A percentile compares a stretch with the other conserved stretches of the same genome.
These are phyloP conservation scores for Synodontis membranacea DNA, from an alignment of 2,113 vertebrate genomes.

Conservation along the genomic window DNA sequence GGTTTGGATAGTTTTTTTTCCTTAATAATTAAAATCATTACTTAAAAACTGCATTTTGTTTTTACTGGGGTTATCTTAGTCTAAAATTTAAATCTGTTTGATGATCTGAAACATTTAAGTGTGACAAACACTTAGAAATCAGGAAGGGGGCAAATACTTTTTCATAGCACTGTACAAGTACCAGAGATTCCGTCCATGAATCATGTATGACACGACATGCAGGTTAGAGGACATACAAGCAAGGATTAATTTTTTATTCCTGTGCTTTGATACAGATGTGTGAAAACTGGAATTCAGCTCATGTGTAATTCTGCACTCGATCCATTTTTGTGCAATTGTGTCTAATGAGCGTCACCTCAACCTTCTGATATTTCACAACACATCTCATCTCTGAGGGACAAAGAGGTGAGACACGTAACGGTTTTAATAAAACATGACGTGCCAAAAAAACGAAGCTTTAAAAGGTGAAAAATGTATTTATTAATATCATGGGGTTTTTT, in stretches of 20 bases:
- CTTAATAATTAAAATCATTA: too few relatives aligned
- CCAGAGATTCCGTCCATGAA: not conserved
- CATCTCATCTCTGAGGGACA: slow-evolving; percentile 6
- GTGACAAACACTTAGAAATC: too few relatives aligned
- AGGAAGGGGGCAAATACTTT: too few relatives aligned
- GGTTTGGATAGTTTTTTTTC: too few relatives aligned
- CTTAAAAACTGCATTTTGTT: too few relatives aligned
- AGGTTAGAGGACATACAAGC: not conserved
- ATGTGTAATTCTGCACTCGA: not conserved
- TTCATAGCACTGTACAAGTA: too few relatives aligned
- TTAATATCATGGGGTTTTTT: not conserved
- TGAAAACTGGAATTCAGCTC: not conserved
- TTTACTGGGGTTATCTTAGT: too few relatives aligned
- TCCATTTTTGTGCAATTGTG: not conserved
- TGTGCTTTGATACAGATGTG: not conserved
- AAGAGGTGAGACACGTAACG: slow-evolving; percentile 9
- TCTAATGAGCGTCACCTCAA: slow-evolving; percentile 21
- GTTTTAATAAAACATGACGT: slow-evolving; percentile 38
- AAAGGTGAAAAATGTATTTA: slow-evolving; percentile 14
- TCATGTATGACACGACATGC: too few relatives aligned
- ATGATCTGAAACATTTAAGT: too few relatives aligned
- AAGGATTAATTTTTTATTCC: not conserved
- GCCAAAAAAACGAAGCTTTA: not conserved
- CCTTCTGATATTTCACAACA: slow-evolving; percentile 39
- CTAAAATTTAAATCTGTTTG: too few relatives aligned